phyloP scores from a whole-genome alignment of 1,140 invertebrate genomes.

The Micrasema minimum region DNA sequence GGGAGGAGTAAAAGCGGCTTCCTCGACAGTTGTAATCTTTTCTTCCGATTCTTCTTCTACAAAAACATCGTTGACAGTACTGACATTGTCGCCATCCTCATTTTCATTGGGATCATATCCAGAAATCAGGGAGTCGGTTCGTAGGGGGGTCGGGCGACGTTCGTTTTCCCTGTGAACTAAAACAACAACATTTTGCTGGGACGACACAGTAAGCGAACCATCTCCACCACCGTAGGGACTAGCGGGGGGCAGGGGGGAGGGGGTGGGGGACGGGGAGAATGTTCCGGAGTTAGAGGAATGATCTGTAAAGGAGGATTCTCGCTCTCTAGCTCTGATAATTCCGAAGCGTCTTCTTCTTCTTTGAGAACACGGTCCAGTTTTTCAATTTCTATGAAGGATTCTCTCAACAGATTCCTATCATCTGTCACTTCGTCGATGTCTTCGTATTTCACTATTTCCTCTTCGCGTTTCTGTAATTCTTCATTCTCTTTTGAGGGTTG shows the following conservation, averaged over 20 bases:
- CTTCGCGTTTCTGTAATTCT: slow-evolving; percentile 8
- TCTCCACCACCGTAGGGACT: slow-evolving; percentile 19
- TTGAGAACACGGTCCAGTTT: slow-evolving; percentile 44
- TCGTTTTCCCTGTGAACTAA: slow-evolving; percentile 54
- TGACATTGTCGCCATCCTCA: slow-evolving; percentile 37
- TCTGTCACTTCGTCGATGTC: slow-evolving; percentile 16
- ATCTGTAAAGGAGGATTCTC: slow-evolving; percentile 13
- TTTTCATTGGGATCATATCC: slow-evolving; percentile 5
- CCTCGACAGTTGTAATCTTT: not conserved
- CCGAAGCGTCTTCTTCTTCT: slow-evolving; percentile 47
- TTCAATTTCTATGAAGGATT: slow-evolving; percentile 37
- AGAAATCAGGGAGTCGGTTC: slow-evolving; percentile 3
- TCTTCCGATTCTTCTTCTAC: too few species aligned
- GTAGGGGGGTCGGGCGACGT: not conserved
- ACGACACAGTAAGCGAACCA: slow-evolving; percentile 30
- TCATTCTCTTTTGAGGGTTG: not conserved
- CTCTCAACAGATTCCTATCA: slow-evolving; percentile 10
- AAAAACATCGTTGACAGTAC: slow-evolving; percentile 9
- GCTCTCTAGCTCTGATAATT: not conserved
- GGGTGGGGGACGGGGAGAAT: not conserved
- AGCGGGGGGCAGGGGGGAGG: not conserved
- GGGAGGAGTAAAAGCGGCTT: slow-evolving; percentile 42
- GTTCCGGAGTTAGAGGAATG: not conserved
- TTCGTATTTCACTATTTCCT: not conserved
- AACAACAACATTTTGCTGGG: slow-evolving; percentile 51